Evolutionary conservation across 2,888 invertebrate genomes (phyloP), one percentile per base, ranked within the genome.

Genomic region (Drosophila vallismaia): DNA sequence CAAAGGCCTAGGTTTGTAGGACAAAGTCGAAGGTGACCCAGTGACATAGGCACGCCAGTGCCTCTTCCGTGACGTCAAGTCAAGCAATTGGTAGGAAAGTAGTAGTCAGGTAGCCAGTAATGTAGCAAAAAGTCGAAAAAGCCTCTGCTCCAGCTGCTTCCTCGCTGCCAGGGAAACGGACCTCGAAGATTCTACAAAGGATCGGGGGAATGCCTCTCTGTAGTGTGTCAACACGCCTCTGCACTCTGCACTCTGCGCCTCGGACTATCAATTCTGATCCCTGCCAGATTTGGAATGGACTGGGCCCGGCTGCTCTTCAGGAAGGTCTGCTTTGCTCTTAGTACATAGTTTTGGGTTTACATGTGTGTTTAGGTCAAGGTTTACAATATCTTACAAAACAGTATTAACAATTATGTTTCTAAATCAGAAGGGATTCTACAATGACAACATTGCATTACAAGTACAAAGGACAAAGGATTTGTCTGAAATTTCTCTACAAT

Each of bases 231-330:
- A 40, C 44, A 44, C 45, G 42, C 42, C 42, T 33, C 31, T 49
- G 50, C 31, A 10, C 33, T 49, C 19, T 42, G 49, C 12, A 36
- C 28, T 49, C 8, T 44, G 50, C 19, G 19, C 19, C 19, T 19
- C 19, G 19, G 19, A 19, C 44, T 50, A 24, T 24, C 12, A 58
- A 44, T n/a, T 42, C 40, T 19, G 36, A 38, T 46, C 52, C 45
- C 63, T 46, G 52, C 31, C 24, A 63, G 36, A 49, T 50, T 62
- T 36, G 29, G 42, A 28, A 28, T 33, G 60, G 60, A 28, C 46
- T 57, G 31, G 33, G 42, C 60, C 54, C 12, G 14, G 31, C 50
- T 24, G 26, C 9, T 63, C 38, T 7, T 64, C 38, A 38, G 45
- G 24, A 24, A 58, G 40, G 40, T 59, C 63, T 45, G 44, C 24